Conservation (phyloP, 1,140 invertebrate genomes). For the Zeugodacus cucurbitae region DNA sequence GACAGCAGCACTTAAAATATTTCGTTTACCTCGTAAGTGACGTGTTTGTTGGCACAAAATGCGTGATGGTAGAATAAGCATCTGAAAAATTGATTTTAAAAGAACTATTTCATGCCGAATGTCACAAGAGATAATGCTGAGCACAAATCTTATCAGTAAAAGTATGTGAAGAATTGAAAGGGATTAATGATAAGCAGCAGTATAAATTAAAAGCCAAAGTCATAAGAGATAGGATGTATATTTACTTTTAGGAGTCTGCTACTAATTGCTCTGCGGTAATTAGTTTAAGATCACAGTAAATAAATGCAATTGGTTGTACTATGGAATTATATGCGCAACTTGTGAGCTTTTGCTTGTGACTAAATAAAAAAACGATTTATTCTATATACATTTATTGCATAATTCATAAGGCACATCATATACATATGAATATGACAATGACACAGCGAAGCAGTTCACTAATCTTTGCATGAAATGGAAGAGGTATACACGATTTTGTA, state of each 20-base stretch:
- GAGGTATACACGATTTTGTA: no score
- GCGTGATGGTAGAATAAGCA: not conserved
- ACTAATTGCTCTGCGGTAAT: not conserved
- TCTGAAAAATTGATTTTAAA: not conserved
- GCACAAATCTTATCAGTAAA: not conserved
- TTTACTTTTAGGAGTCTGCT: not conserved
- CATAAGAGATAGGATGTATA: not conserved
- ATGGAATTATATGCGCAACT: not conserved
- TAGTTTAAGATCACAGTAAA: not conserved
- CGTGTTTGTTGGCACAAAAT: conserved; percentile 19
- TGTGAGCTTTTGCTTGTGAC: no score
- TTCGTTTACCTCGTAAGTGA: conserved; percentile 38
- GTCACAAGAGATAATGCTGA: not conserved
- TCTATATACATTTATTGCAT: not conserved
- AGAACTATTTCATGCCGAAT: not conserved
- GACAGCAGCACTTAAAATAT: not conserved
- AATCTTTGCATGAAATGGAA: no score
- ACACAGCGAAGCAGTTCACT: not conserved
- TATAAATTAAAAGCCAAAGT: not conserved
- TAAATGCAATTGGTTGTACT: not conserved
- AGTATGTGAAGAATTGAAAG: not conserved
- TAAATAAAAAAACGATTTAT: not conserved
- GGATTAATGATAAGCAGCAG: not conserved
- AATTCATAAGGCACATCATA: not conserved
- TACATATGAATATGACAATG: not conserved